Base-by-base conservation (phyloP, 1,140 invertebrate species). In the Coptotermes formosanus region DNA sequence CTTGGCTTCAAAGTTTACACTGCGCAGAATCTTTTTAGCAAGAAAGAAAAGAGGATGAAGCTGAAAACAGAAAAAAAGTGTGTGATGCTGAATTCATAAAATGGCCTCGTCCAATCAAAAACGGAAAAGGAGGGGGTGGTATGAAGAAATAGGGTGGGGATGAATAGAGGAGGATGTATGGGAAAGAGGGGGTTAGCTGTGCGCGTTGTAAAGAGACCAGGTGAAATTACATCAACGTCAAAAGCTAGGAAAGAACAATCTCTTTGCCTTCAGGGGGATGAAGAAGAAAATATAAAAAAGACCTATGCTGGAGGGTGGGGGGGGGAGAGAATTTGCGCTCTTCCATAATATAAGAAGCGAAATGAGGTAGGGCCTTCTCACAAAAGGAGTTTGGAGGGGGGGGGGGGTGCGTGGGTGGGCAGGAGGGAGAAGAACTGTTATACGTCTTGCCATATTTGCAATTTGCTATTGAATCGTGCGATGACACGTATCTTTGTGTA, bases 51-150 rank as follows among this genome's bases (percentile, higher is more conserved):
- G 38, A 81, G 38, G 75, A 64, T 85, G 75, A 82, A 85, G 44
- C 82, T 82, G 85, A 81, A 44, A 9, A 16, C 7, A 7, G 32
- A 69, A 45, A 32, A 32, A n/a, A 32, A 82, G 64, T 55, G 38
- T 85, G 85, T 85, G 48, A 81, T 81, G 55, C 64, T 81, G 85
- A 85, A 85, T 85, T 85, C 85, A 85, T 85, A 85, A 85, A 85
- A 85, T 85, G 85, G 85, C 85, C 85, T 48, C 85, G 85, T 85
- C 85, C 85, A 85, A 85, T 85, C 85, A 85, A 85, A 85, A 85
- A 85, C 55, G 69, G 69, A 85, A 85, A 45, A 30, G 48, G 64
- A 85, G 43, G 64, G 64, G 64, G 64, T 75, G 64, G 64, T 75
- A 30, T 75, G 25, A 75, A 75, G 64, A 75, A 11, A 75, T 11